phyloP scores from a whole-genome alignment of 2,113 vertebrate species.

The Marmota monax region DNA sequence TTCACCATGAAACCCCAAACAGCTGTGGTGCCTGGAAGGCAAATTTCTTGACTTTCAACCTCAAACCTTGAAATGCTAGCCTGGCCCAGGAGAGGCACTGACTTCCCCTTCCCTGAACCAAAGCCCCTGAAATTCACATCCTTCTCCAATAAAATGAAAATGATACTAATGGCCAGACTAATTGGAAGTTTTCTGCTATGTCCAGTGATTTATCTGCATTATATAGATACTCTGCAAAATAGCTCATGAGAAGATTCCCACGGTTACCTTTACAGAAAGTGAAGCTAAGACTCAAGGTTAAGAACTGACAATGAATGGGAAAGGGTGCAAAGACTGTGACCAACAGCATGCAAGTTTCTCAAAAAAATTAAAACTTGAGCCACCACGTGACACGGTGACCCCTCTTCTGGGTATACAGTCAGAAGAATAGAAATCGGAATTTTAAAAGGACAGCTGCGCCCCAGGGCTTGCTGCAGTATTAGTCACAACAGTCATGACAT shows the following conservation, averaged over 20 bases:
- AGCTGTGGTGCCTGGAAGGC: background rate
- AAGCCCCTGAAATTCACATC: background rate
- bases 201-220: background rate
- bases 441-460: background rate
- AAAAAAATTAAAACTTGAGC: background rate
- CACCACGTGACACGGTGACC: background rate
- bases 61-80: background rate
- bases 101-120: background rate
- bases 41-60: background rate
- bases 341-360: background rate
- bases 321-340: background rate
- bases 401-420: background rate
- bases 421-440: background rate
- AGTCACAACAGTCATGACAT: background rate
- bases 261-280: background rate
- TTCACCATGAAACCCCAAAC: background rate
- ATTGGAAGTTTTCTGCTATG: background rate
- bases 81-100: background rate
- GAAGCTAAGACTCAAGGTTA: background rate
- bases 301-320: background rate
- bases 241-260: background rate
- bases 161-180: background rate
- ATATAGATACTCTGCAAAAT: background rate
- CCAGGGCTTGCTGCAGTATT: background rate
- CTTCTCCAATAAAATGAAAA: slow-evolving; percentile 10